phyloP scores from a whole-genome alignment of 2,113 vertebrate genomes.

The Equus przewalskii region DNA sequence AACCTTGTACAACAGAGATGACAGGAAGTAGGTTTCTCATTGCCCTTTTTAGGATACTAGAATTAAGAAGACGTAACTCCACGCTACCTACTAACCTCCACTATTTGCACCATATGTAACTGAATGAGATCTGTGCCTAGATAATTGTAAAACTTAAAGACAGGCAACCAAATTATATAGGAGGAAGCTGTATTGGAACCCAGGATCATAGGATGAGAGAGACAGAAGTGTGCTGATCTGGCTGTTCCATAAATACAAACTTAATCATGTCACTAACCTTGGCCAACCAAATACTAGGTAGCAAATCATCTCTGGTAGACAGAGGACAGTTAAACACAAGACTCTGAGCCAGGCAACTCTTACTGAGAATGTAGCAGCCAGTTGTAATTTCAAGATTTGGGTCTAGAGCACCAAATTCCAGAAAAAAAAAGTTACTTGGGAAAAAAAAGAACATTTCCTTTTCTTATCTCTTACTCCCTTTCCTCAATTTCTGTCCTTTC shows the following conservation, averaged over 20 bases:
- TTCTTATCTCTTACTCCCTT: not conserved
- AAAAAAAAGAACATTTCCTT: not conserved
- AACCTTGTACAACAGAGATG: not conserved
- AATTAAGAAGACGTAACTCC: not conserved
- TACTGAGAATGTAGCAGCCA: not conserved
- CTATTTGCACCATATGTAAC: not conserved
- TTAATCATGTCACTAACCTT: not conserved
- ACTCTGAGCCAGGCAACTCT: not conserved
- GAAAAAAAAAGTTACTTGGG: not conserved
- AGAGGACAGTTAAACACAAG: slow-evolving; percentile 18
- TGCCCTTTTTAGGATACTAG: not conserved
- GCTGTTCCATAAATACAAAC: slow-evolving; percentile 3
- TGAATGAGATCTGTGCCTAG: not conserved
- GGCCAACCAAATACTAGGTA: slow-evolving; percentile 9
- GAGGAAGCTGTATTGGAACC: not conserved
- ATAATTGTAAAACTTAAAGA: slow-evolving; percentile 19
- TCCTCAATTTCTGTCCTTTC: not conserved
- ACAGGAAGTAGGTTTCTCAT: not conserved
- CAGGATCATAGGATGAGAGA: not conserved
- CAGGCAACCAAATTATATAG: slow-evolving; percentile 18
- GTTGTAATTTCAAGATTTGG: slow-evolving; percentile 13
- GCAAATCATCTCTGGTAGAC: slow-evolving; percentile 1
- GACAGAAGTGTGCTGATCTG: not conserved
- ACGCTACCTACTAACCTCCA: not conserved
- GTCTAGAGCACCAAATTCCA: not conserved